These are phyloP conservation scores for Castor canadensis DNA, from an alignment of 2,113 vertebrate species.

Conservation along the genomic window DNA sequence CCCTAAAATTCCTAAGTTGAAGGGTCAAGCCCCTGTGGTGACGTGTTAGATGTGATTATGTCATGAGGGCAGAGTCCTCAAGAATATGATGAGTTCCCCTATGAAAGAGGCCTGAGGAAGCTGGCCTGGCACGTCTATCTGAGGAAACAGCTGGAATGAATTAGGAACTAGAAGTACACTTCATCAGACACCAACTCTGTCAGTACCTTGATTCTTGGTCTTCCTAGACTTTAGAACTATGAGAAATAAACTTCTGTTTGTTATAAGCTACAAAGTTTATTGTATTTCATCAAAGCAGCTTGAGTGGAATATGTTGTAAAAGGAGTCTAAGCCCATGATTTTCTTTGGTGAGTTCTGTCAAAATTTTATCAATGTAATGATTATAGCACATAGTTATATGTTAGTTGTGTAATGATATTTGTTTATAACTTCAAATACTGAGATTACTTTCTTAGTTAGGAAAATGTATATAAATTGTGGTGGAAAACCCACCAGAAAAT, in stretches of 20 bases:
- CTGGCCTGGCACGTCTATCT: not conserved
- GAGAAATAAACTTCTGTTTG: not conserved
- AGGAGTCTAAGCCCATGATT: not conserved
- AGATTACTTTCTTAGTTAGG: constrained; percentile 22
- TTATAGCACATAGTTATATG: not conserved
- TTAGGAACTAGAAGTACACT: not conserved
- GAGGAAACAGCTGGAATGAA: not conserved
- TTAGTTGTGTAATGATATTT: not conserved
- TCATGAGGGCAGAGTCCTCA: not conserved
- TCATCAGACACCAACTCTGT: not conserved
- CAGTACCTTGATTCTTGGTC: not conserved
- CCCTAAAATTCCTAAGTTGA: not conserved
- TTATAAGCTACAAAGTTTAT: not conserved
- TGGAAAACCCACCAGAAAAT: constrained; percentile 6
- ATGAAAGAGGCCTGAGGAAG: not conserved
- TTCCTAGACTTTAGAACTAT: not conserved
- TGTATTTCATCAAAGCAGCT: not conserved
- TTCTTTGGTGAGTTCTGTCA: not conserved
- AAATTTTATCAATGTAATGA: not conserved
- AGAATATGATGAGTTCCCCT: not conserved
- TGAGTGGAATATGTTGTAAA: not conserved
- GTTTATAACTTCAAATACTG: too few relatives aligned
- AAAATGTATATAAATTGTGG: not conserved
- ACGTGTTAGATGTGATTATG: not conserved
- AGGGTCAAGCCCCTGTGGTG: not conserved